Evolutionary conservation across 2,797 vertebrate genomes (phyloP), one percentile per base, ranked within the genome.

Genomic region (Myotis daubentonii): DNA sequence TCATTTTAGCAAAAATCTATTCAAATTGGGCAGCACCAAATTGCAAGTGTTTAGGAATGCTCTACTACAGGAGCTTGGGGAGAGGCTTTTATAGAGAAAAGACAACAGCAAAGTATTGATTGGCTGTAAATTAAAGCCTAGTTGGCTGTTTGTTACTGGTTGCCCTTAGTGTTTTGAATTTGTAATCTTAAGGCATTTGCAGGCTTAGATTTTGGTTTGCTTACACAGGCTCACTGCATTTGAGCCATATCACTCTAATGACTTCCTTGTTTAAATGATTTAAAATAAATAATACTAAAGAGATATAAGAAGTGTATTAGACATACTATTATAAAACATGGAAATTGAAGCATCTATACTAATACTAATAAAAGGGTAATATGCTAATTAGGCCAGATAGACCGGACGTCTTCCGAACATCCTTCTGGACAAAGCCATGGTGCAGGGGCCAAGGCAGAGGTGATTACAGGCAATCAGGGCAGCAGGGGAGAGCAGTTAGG

Each of bases 321-420:
- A 0, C 98, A 96, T 0, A 95, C 66, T 0, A 96, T 96, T 92
- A 97, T 97, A 28, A 98, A 0, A 0, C 49, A 2, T 98, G 96
- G 3, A 98, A 97, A 0, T 98, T 96, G 0, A 98, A 98, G 8
- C 96, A 96, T 0, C 98, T 97, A 98, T 28, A 20, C 53, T 53
- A 19, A 19, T 2, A 44, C 5, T 53, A 53, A 8, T 53, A 20
- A 53, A 22, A 22, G 53, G 19, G 53, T 53, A 53, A 53, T 22
- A 53, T 98, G 47, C 12, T 47, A 47, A 47, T 47, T 47, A 47
- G 47, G 15, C 47, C 47, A 1, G 13, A 47, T 47, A 47, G 47
- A 47, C 12, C 13, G 0, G 47, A 47, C 3, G 0, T 47, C 47
- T 47, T 47, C 47, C 1, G 3, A 47, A 47, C 47, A 47, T 47